Base-by-base conservation (phyloP, 1,140 invertebrate genomes). In the Diploscapter pachys region DNA sequence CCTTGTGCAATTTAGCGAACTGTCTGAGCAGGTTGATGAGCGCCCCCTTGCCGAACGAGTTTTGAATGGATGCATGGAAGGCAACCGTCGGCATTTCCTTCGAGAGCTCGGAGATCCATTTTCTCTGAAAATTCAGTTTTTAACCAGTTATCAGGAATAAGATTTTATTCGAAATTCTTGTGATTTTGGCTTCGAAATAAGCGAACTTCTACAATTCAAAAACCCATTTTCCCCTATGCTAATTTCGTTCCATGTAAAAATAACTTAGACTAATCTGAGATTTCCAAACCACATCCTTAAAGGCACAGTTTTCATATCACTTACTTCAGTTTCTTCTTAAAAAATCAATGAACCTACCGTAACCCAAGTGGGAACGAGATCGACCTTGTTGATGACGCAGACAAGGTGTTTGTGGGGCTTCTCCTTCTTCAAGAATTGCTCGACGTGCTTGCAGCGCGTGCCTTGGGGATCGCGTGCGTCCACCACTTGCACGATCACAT, bases 21-120 rank as follows among this genome's bases (percentile, higher is more conserved):
- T 99, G 96, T 50, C 96, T 89, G 4, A 99, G 87, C 13, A 99
- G 87, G 88, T 96, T 96, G 72, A 99, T 99, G 0, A 99, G 87
- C 0, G 95, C 93, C 64, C 95, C 95, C 89, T 99, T 99, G 61
- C 96, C 96, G 88, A 99, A 99, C 0, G 96, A 93, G 89, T 99
- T 95, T 63, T 92, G 97, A 63, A 99, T 87, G 11, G 95, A 98
- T 0, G 96, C 95, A 88, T 98, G 95, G 85, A 99, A 99, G 2
- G 96, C 96, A 81, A 99, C 90, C 0, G 97, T 98, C 53, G 97
- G 97, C 88, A 96, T 94, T 86, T 99, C 95, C 31, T 90, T 86
- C 82, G 93, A 97, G 3, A 99, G 88, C 78, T 94, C 91, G 51
- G 92, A 91, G 2, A 98, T 93, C 97, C 96, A 99, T 79, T 87